These are phyloP conservation scores for Isaurus tuberculatus DNA, from an alignment of 92 coral and sea anemone genomes.

Conservation along the genomic window DNA sequence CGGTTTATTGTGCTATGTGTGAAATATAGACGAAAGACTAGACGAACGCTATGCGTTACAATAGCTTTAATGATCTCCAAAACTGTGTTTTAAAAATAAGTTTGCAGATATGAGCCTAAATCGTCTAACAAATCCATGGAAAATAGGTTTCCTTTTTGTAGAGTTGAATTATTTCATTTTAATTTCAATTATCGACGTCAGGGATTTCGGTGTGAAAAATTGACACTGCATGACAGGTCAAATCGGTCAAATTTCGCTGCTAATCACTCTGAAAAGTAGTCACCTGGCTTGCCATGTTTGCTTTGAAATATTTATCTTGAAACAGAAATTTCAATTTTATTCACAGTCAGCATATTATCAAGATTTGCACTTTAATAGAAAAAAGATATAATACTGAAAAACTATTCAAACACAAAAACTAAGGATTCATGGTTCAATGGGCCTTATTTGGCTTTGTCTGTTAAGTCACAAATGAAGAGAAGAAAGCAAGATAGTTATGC, in stretches of 20 bases:
- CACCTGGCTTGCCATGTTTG: constrained; percentile 12
- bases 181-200: constrained; percentile 20
- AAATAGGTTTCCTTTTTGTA: background rate
- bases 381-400: background rate
- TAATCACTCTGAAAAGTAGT: background rate
- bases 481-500: constrained; percentile 34
- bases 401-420: constrained; percentile 11
- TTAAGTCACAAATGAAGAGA: constrained; percentile 19
- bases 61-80: constrained; percentile 11
- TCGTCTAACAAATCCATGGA: background rate
- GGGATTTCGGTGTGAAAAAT: constrained; percentile 8
- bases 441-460: constrained; percentile 29
- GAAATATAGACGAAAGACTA: constrained; percentile 49
- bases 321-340: background rate
- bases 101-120: background rate
- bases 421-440: constrained; percentile 30
- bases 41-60: constrained; percentile 39
- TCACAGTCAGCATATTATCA: background rate
- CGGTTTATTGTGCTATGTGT: constrained; percentile 46
- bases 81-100: background rate
- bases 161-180: background rate
- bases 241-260: constrained; percentile 35
- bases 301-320: background rate
- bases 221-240: constrained; percentile 42
- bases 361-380: background rate